Conservation (phyloP, 2,888 invertebrate genomes). For the Cantharis nigra region DNA sequence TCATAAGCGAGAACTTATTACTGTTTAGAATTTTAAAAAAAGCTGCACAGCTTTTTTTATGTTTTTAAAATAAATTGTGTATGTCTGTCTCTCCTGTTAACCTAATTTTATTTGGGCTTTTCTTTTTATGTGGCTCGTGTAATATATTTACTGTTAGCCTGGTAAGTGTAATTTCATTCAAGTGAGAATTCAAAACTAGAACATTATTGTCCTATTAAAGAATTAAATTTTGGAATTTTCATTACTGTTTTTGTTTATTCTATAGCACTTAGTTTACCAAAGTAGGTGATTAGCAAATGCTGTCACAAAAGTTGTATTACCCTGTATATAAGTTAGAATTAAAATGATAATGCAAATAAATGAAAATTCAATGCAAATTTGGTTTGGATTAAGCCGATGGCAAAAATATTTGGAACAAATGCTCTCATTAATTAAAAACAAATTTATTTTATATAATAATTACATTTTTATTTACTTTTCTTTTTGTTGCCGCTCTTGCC, state of each 20-base stretch:
- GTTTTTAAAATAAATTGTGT: neutral
- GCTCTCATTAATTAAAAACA: neutral
- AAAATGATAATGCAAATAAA: neutral
- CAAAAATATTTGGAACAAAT: neutral
- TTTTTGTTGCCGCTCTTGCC: neutral
- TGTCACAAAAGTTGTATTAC: neutral
- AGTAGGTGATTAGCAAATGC: neutral
- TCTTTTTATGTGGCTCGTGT: conserved; percentile 29
- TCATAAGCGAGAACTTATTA: neutral
- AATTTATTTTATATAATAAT: neutral
- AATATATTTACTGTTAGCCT: conserved; percentile 47
- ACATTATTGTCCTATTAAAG: neutral
- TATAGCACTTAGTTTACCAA: neutral
- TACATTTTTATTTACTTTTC: neutral
- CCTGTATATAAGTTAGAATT: neutral
- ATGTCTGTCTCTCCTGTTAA: neutral
- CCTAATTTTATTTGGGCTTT: neutral
- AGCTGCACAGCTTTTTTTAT: neutral
- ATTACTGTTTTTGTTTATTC: neutral
- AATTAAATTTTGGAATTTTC: neutral
- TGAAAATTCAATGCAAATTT: neutral
- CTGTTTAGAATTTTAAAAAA: neutral
- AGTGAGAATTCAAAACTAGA: neutral
- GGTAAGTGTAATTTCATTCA: conserved; percentile 47
- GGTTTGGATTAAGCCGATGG: neutral